These are phyloP conservation scores for Tortricodes alternella DNA, from an alignment of 2,888 invertebrate species.

Conservation along the genomic window DNA sequence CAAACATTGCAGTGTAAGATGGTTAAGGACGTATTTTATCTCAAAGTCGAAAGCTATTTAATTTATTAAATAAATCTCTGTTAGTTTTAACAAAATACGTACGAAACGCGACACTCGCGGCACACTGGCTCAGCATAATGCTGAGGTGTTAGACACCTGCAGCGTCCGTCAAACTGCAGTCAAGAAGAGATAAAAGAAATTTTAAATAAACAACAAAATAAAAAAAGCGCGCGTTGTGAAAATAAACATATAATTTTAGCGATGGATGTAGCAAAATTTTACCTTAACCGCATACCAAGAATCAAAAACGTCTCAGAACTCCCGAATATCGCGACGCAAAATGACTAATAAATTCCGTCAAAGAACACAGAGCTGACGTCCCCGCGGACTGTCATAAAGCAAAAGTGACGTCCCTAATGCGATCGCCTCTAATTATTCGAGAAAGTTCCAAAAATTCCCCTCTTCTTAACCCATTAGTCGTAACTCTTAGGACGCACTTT, in stretches of 20 bases:
- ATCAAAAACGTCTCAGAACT: not conserved
- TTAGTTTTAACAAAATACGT: too few species aligned
- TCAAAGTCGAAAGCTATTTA: too few species aligned
- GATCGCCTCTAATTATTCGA: slow-evolving; percentile 76
- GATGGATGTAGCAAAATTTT: not conserved
- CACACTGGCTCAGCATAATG: too few species aligned
- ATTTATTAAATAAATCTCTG: too few species aligned
- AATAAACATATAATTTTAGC: not conserved
- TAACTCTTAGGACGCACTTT: slow-evolving; percentile 66
- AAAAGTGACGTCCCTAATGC: slow-evolving; percentile 77
- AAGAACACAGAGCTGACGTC: slow-evolving; percentile 49
- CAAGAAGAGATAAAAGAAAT: too few species aligned
- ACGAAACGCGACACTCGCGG: too few species aligned
- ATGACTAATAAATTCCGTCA: slow-evolving; percentile 40
- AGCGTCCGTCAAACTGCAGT: too few species aligned
- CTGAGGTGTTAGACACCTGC: too few species aligned
- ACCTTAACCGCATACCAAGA: not conserved
- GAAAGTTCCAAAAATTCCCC: slow-evolving; percentile 73
- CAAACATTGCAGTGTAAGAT: too few species aligned
- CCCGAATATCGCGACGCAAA: slow-evolving; percentile 15
- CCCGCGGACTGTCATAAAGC: slow-evolving; percentile 64
- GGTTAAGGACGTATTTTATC: too few species aligned
- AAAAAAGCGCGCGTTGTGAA: too few species aligned
- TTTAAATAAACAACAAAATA: too few species aligned
- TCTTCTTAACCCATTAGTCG: slow-evolving; percentile 74